Percentiles rank a stretch among this genome's conserved stretches.
Evolutionary conservation across 2,113 vertebrate species (phyloP).

Genomic region (Malurus melanocephalus): DNA sequence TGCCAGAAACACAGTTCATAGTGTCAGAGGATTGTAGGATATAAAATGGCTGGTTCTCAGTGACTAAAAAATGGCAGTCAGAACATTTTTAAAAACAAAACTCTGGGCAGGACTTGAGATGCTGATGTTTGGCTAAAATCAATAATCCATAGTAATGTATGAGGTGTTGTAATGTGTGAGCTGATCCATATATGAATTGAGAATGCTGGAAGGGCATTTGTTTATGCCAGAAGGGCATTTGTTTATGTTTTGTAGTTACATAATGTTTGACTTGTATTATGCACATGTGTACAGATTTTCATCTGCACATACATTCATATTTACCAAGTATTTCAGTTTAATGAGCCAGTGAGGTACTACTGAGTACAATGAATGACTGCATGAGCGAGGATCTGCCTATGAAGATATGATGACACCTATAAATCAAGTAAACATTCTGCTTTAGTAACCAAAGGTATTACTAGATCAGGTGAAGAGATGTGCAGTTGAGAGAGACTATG

Average conservation of each 20-base stretch:
- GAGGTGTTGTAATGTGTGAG: neutral
- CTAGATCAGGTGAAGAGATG: neutral
- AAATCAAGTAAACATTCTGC: neutral
- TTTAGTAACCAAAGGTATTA: neutral
- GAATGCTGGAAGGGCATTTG: neutral
- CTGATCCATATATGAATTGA: neutral
- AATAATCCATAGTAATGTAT: neutral
- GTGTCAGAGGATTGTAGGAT: neutral
- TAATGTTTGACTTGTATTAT: neutral
- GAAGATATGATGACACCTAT: neutral
- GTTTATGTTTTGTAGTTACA: neutral
- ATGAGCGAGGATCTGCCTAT: neutral
- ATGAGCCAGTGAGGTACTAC: neutral
- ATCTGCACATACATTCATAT: neutral
- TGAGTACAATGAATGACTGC: neutral
- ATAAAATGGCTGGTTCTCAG: neutral
- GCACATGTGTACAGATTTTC: neutral
- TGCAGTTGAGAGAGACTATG: neutral
- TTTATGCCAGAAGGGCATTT: neutral
- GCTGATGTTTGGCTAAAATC: neutral
- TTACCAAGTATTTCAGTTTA: neutral
- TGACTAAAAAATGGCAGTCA: neutral
- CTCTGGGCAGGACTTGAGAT: neutral
- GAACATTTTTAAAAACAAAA: neutral
- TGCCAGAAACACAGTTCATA: neutral